Conservation (phyloP, 2,113 vertebrate species). For the Serilophus lunatus region DNA sequence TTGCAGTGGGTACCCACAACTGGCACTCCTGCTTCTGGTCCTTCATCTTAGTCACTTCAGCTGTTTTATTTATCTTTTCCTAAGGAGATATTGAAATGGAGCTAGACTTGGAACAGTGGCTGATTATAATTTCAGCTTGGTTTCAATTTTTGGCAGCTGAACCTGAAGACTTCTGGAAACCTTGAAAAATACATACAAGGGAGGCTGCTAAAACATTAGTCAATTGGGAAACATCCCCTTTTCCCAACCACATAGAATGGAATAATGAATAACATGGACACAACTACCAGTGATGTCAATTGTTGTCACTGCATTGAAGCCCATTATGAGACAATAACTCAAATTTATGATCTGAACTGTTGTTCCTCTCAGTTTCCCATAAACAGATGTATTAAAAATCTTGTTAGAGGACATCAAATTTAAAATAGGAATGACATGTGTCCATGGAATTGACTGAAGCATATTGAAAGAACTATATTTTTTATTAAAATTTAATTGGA, state of each 20-base stretch:
- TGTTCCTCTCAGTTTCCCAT: not conserved
- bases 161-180: not conserved
- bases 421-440: not conserved
- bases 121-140: not conserved
- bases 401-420: not conserved
- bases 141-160: not conserved
- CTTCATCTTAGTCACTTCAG: not conserved
- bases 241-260: not conserved
- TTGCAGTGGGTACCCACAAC: not conserved
- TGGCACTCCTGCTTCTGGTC: not conserved
- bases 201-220: not conserved
- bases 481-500: conserved; percentile 13
- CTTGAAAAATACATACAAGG: not conserved
- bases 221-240: not conserved
- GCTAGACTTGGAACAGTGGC: not conserved
- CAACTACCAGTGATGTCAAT: not conserved
- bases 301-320: not conserved
- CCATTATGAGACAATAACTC: not conserved
- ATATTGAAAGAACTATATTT: not conserved
- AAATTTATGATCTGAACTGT: conserved; percentile 1
- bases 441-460: not conserved
- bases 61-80: not conserved
- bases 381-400: not conserved
- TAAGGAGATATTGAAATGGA: not conserved
- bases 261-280: not conserved